Percentiles rank a stretch among this genome's conserved stretches.
Conservation (phyloP, 2,113 vertebrate species). For the Paracanthobrama guichenoti region DNA sequence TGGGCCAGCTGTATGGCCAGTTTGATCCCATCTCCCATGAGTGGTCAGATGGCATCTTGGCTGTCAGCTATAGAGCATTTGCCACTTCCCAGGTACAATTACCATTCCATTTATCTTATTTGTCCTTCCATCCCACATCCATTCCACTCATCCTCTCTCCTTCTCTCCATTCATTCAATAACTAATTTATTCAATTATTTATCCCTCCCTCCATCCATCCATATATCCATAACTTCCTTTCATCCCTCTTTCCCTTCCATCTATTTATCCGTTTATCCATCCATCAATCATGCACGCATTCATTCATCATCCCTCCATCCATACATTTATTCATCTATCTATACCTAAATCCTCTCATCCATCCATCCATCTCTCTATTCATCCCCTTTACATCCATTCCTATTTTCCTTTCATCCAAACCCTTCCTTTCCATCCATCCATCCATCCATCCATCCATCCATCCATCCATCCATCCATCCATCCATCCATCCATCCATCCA, state of each 20-base stretch:
- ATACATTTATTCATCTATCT: not conserved
- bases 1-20: conserved; percentile 90
- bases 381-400: not conserved
- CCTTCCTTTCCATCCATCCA: not conserved
- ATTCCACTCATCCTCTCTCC: not conserved
- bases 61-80: conserved; percentile 86
- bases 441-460: not conserved
- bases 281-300: too few relatives aligned
- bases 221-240: too few relatives aligned
- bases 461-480: not conserved
- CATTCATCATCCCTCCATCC: not conserved
- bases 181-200: too few relatives aligned
- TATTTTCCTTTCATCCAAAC: not conserved
- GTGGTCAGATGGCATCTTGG: conserved; percentile 89
- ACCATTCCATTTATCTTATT: not conserved
- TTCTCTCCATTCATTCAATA: not conserved
- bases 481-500: not conserved
- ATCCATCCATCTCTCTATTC: not conserved
- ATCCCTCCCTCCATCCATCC: not conserved
- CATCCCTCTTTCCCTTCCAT: not conserved
- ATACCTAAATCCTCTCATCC: not conserved
- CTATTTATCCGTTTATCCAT: not conserved
- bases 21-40: conserved; percentile 89
- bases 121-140: not conserved
- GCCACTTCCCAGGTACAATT: conserved; percentile 78